Evolutionary conservation across 2,888 invertebrate species (phyloP).

Genomic region (Hypsopygia costalis): DNA sequence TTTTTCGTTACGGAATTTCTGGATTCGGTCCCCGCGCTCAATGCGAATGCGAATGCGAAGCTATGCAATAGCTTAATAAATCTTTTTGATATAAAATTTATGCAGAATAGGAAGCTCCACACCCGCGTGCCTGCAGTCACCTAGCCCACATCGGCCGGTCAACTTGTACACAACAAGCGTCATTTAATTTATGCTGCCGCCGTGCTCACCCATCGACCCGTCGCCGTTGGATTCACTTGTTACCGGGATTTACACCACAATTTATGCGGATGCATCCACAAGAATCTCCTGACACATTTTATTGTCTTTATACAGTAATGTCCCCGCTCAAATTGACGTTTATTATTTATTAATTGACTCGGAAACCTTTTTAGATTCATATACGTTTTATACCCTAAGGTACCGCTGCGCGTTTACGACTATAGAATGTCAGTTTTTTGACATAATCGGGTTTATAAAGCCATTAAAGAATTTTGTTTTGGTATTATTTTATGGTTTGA

Average conservation of each 20-base stretch:
- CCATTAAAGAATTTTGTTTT: conserved; percentile 5
- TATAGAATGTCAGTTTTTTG: background rate
- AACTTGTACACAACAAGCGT: conserved; percentile 17
- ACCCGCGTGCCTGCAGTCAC: background rate
- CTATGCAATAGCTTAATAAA: no score
- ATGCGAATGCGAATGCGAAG: no score
- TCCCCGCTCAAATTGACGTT: conserved; percentile 37
- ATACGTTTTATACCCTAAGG: conserved; percentile 5
- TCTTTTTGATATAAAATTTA: no score
- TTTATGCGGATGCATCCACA: conserved; percentile 41
- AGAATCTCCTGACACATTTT: conserved; percentile 18
- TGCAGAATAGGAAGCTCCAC: background rate
- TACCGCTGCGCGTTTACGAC: background rate
- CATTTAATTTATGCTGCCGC: conserved; percentile 47
- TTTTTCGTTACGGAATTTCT: no score
- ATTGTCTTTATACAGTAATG: conserved; percentile 33
- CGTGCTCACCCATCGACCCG: conserved; percentile 26
- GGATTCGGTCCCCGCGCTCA: no score
- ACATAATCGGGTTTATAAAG: conserved; percentile 4
- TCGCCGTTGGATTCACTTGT: conserved; percentile 46
- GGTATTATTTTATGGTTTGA: conserved; percentile 1
- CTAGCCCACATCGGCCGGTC: conserved; percentile 5
- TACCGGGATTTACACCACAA: conserved; percentile 26
- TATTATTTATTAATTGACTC: conserved; percentile 64
- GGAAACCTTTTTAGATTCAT: conserved; percentile 25